Evolutionary conservation across 2,888 invertebrate genomes (phyloP), one percentile per base, ranked within the genome.

Genomic region (Malachius bipustulatus): DNA sequence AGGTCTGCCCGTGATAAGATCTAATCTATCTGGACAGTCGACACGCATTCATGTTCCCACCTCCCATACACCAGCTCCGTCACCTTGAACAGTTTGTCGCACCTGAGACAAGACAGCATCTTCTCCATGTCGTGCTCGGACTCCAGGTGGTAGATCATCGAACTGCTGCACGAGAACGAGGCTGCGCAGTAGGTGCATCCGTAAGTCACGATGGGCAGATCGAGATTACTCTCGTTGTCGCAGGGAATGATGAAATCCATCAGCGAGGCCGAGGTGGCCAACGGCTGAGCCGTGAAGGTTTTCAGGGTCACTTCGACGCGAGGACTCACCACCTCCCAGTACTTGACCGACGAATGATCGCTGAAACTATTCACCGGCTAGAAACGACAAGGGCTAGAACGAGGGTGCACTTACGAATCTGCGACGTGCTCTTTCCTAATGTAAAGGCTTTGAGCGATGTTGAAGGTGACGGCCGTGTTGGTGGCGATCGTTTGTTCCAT

Each of bases 121-220:
- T 49, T 47, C 31, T 51, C 52, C 47, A 50, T 46, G 26, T 45
- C 46, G 19, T 52, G 52, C 9, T 40, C 34, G 1, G 30, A 13
- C 34, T 41, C 39, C 24, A 52, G 36, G 40, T 52, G 52, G n/a
- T 29, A 15, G 15, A 41, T 14, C 13, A 50, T 37, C 2, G 24
- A 8, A 6, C 24, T 19, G 6, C n/a, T 6, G n/a, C 6, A 19
- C 6, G 6, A 6, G n/a, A 19, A 19, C n/a, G n/a, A 19, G 6
- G 6, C n/a, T 19, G 6, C n/a, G 24, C 24, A 19, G 24, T 8
- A 19, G n/a, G 24, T 19, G n/a, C 24, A 19, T n/a, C n/a, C n/a
- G n/a, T n/a, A n/a, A n/a, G n/a, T n/a, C n/a, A n/a, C n/a, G n/a
- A n/a, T n/a, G n/a, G n/a, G n/a, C n/a, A n/a, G n/a, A n/a, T n/a